phyloP scores from a whole-genome alignment of 2,888 invertebrate species.

The Agrypnus murinus region DNA sequence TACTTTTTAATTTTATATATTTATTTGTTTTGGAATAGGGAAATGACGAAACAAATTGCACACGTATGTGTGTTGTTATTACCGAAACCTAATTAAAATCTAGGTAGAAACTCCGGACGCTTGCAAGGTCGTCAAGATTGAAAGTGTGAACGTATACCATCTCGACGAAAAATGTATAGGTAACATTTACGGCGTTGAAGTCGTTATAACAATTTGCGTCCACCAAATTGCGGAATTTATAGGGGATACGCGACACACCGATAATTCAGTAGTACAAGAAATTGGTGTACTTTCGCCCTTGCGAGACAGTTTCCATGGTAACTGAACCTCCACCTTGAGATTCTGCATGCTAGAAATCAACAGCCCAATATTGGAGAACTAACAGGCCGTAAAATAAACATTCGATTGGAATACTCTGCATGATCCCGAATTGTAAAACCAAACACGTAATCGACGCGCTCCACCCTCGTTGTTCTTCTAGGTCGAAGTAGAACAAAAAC shows the following conservation, averaged over 20 bases:
- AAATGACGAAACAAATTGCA: constrained; percentile 26
- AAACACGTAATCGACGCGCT: constrained; percentile 25
- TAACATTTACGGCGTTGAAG: constrained; percentile 13
- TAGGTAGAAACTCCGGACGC: constrained; percentile 15
- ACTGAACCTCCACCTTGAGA: constrained; percentile 38
- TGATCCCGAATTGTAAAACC: constrained; percentile 27
- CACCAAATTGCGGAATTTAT: constrained; percentile 35
- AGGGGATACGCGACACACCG: constrained; percentile 34
- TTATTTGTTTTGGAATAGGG: constrained; percentile 12
- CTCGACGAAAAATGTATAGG: constrained; percentile 7
- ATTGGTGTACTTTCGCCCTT: constrained; percentile 28
- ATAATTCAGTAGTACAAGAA: constrained; percentile 34
- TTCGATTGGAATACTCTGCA: constrained; percentile 31
- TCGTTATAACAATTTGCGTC: constrained; percentile 39
- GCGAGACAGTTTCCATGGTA: constrained; percentile 36
- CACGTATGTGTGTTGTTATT: constrained; percentile 16
- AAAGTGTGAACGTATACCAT: constrained; percentile 9
- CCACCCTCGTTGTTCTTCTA: not conserved
- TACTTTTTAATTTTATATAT: too few species aligned
- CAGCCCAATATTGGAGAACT: constrained; percentile 35
- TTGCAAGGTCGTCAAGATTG: constrained; percentile 11
- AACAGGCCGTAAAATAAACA: constrained; percentile 41
- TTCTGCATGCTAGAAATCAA: constrained; percentile 39
- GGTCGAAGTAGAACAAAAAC: constrained; percentile 6
- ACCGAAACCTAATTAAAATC: constrained; percentile 17